phyloP scores from a whole-genome alignment of 2,113 vertebrate species.

The Danionella cerebrum region DNA sequence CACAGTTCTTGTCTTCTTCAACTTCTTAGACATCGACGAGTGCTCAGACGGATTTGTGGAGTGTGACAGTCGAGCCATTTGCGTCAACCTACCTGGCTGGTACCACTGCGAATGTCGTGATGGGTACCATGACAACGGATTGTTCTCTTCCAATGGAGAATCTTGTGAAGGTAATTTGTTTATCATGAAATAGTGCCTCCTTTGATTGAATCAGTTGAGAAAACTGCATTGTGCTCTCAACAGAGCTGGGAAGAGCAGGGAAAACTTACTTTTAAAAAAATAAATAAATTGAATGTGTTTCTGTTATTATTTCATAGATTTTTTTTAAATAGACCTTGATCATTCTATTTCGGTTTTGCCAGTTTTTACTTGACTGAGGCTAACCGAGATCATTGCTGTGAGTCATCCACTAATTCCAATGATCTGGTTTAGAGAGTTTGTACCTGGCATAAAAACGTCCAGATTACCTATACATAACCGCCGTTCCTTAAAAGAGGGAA shows the following conservation, averaged over 20 bases:
- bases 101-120: constrained; percentile 98
- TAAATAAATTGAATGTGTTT: too few species aligned
- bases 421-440: too few species aligned
- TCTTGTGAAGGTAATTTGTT: constrained; percentile 82
- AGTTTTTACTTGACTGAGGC: too few species aligned
- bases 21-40: constrained; percentile 87
- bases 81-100: constrained; percentile 97
- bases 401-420: too few species aligned
- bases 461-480: too few species aligned
- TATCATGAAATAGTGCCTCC: background rate
- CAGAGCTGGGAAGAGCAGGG: background rate
- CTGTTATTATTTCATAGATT: too few species aligned
- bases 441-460: too few species aligned
- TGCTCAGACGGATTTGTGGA: constrained; percentile 92
- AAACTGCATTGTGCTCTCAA: background rate
- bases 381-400: too few species aligned
- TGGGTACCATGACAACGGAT: constrained; percentile 96
- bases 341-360: too few species aligned
- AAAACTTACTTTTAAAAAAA: too few species aligned
- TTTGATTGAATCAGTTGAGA: background rate
- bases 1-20: background rate
- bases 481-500: too few species aligned
- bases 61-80: constrained; percentile 91
- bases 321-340: too few species aligned
- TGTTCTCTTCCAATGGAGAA: constrained; percentile 88